phyloP scores from a whole-genome alignment of 2,113 vertebrate species.

The Phyllopteryx taeniolatus region DNA sequence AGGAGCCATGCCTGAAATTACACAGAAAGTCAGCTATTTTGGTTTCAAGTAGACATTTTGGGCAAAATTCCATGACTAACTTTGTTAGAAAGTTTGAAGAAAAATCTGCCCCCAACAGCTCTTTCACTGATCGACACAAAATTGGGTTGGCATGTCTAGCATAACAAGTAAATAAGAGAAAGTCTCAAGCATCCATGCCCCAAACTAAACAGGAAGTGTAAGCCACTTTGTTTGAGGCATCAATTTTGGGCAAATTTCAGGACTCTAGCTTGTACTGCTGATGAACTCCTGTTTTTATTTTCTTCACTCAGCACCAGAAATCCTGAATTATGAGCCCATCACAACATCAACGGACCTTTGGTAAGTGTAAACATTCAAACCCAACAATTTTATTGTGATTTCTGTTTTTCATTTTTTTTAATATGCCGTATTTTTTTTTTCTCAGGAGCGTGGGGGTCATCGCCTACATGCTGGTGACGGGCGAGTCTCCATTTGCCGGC shows the following conservation, averaged over 20 bases:
- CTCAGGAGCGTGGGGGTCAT: constrained; percentile 91
- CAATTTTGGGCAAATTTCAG: not conserved
- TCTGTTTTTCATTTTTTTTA: not conserved
- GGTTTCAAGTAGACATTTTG: too few species aligned
- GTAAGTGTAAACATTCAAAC: constrained; percentile 69
- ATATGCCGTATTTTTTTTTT: not conserved
- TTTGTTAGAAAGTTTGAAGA: too few species aligned
- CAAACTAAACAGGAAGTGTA: not conserved
- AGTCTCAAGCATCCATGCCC: too few species aligned
- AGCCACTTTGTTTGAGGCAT: not conserved
- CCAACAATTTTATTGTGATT: not conserved
- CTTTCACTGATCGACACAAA: too few species aligned
- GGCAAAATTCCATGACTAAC: too few species aligned
- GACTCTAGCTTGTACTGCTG: too few species aligned
- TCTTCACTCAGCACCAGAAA: constrained; percentile 85
- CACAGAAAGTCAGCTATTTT: too few species aligned
- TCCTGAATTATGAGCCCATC: constrained; percentile 96
- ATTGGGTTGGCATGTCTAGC: too few species aligned
- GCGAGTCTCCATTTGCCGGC: constrained; percentile 89
- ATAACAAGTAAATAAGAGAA: too few species aligned
- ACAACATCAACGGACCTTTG: constrained; percentile 96
- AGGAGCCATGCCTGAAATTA: too few species aligned
- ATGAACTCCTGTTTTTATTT: not conserved
- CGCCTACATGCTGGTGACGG: constrained; percentile 91
- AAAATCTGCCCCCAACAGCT: too few species aligned